Evolutionary conservation across 2,797 vertebrate genomes (phyloP).

Genomic region (Lateolabrax maculatus): DNA sequence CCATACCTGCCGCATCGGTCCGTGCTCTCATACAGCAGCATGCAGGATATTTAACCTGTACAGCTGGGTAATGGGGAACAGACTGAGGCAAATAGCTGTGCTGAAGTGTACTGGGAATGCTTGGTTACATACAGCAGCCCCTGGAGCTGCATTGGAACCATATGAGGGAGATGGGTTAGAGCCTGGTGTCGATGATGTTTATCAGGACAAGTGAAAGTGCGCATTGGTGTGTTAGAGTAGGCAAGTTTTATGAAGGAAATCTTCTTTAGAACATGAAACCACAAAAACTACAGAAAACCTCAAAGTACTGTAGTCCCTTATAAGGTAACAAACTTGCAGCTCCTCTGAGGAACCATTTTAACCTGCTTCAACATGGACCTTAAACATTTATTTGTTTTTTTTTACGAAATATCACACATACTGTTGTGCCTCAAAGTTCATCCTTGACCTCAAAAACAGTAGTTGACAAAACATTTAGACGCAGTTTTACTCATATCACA

Average conservation of each 20-base stretch:
- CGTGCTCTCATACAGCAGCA: slow-evolving; percentile 44
- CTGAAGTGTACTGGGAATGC: slow-evolving; percentile 16
- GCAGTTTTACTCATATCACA: neutral
- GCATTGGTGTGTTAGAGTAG: neutral
- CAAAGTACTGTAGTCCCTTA: neutral
- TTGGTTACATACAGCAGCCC: slow-evolving; percentile 24
- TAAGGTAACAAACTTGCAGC: neutral
- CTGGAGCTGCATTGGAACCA: slow-evolving; percentile 31
- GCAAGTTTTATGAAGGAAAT: neutral
- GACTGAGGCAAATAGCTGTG: slow-evolving; percentile 54
- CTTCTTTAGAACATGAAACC: neutral
- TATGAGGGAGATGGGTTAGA: slow-evolving; percentile 26
- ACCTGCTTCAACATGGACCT: neutral
- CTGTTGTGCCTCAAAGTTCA: neutral
- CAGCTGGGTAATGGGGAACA: slow-evolving; percentile 63
- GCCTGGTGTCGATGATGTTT: slow-evolving; percentile 22
- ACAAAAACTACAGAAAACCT: neutral
- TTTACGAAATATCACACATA: neutral
- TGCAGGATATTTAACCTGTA: slow-evolving; percentile 49
- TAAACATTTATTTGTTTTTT: neutral
- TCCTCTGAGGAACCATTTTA: neutral
- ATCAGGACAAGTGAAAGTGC: neutral
- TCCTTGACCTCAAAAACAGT: neutral
- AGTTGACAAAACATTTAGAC: neutral
- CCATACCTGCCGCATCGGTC: slow-evolving; percentile 75